A percentile compares a stretch with the other conserved stretches of the same genome.
Conservation (phyloP, 2,113 vertebrate genomes). For the Chloropsis hardwickii region DNA sequence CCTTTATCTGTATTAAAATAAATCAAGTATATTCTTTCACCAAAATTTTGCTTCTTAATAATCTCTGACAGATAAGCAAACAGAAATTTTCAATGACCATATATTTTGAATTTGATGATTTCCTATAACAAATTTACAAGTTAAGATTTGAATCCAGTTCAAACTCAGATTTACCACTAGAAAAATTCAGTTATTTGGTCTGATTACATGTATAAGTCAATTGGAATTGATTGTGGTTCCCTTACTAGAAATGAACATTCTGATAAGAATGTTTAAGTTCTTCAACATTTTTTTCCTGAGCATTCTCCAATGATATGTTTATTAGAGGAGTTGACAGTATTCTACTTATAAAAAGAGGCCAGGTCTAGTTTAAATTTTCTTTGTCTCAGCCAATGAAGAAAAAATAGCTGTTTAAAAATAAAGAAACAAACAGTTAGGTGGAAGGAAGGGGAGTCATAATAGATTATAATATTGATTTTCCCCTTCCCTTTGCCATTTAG, state of each 20-base stretch:
- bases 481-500: neutral
- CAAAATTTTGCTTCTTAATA: neutral
- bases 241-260: neutral
- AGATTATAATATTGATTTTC: neutral
- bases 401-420: neutral
- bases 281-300: neutral
- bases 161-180: neutral
- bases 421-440: neutral
- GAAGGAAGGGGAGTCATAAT: neutral
- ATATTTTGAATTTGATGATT: neutral
- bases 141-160: neutral
- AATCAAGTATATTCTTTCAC: neutral
- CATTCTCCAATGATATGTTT: neutral
- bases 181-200: neutral
- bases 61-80: neutral
- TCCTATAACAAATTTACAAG: neutral
- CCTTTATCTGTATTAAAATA: neutral
- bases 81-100: neutral
- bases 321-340: neutral
- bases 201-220: neutral
- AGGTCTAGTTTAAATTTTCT: neutral
- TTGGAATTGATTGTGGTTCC: neutral
- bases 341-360: neutral
- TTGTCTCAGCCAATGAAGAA: neutral
- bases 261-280: neutral